These are phyloP conservation scores for Cynopterus brachyotis DNA, from an alignment of 2,113 vertebrate species.

Conservation along the genomic window DNA sequence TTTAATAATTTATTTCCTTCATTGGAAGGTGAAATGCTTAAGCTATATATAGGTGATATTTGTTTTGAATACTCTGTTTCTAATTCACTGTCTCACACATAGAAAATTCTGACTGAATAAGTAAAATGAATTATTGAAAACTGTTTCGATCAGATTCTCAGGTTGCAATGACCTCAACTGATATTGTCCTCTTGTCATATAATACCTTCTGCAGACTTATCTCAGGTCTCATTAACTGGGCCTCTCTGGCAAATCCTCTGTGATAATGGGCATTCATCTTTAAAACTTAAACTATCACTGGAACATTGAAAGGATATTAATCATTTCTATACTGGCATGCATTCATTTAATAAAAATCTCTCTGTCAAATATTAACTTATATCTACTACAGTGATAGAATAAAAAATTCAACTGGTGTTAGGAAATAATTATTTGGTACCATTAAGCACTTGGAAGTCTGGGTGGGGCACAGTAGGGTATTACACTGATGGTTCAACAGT, in stretches of 20 bases:
- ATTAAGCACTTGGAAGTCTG: not conserved
- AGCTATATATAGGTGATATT: not conserved
- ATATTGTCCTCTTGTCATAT: not conserved
- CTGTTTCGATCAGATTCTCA: not conserved
- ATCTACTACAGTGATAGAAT: not conserved
- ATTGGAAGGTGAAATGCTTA: conserved; percentile 15
- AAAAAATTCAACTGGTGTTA: conserved; percentile 12
- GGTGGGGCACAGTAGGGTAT: not conserved
- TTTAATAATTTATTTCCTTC: conserved; percentile 28
- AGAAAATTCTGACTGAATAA: conserved; percentile 25
- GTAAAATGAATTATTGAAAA: conserved; percentile 16
- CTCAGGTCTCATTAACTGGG: not conserved
- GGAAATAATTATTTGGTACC: conserved; percentile 46
- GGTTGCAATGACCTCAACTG: not conserved
- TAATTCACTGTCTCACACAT: not conserved
- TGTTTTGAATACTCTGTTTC: not conserved
- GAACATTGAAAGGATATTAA: conserved; percentile 18
- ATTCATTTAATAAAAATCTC: conserved; percentile 43
- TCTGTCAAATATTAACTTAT: conserved; percentile 22
- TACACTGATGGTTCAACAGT: not conserved
- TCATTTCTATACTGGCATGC: conserved; percentile 16
- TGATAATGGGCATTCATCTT: conserved; percentile 8
- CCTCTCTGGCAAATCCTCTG: not conserved
- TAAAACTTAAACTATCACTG: conserved; percentile 12
- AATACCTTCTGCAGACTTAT: not conserved